A percentile compares a stretch with the other conserved stretches of the same genome.
Conservation (phyloP, 2,888 invertebrate genomes). For the Drosophila gaucha region DNA sequence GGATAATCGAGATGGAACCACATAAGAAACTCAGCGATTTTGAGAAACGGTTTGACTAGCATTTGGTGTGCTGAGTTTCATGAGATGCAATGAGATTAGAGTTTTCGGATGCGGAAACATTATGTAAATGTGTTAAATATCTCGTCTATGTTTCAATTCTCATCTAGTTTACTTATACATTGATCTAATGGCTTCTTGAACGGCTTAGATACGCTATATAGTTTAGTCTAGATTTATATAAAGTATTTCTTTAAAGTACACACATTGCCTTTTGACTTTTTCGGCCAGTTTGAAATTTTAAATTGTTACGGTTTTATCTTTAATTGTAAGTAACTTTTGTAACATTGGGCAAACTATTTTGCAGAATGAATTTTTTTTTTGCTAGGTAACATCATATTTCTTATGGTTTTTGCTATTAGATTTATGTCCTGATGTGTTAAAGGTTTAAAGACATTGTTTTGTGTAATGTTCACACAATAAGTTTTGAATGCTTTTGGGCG, state of each 20-base stretch:
- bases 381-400: conserved; percentile 11
- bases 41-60: conserved; percentile 51
- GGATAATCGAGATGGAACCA: conserved; percentile 26
- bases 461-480: conserved; percentile 27
- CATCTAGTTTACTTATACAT: conserved; percentile 24
- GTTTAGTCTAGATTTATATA: conserved; percentile 66
- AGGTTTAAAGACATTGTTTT: not conserved
- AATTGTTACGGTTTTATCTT: not conserved
- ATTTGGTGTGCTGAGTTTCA: conserved; percentile 29
- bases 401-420: conserved; percentile 17
- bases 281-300: conserved; percentile 29
- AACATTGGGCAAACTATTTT: not conserved
- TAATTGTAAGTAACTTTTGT: conserved; percentile 5
- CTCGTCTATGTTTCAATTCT: conserved; percentile 7
- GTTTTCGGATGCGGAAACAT: not conserved
- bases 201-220: conserved; percentile 48
- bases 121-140: conserved; percentile 12
- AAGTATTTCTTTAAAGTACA: conserved; percentile 75
- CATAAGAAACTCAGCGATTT: conserved; percentile 18
- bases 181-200: conserved; percentile 39
- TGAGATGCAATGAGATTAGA: conserved; percentile 13
- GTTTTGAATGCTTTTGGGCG: conserved; percentile 31
- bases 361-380: conserved; percentile 13
- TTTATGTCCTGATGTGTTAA: conserved; percentile 33
- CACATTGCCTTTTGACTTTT: conserved; percentile 56